phyloP scores from a whole-genome alignment of 37 sponge, comb jelly and placozoan species.

The Corticium candelabrum region DNA sequence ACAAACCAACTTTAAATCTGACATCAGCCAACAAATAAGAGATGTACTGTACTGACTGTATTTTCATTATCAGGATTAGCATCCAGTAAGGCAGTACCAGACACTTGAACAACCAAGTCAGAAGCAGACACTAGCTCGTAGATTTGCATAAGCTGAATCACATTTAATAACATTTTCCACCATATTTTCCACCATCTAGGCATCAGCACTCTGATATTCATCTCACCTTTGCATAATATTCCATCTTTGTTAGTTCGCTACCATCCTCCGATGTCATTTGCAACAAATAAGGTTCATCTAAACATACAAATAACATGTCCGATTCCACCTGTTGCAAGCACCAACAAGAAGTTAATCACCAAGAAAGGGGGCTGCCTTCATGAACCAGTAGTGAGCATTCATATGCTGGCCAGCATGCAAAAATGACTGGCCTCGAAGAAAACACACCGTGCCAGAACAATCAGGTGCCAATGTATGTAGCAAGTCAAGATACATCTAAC shows the following conservation, averaged over 20 bases:
- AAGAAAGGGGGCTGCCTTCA: not conserved
- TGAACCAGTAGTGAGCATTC: not conserved
- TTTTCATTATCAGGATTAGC: not conserved
- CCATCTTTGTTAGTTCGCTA: not conserved
- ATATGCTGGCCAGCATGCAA: not conserved
- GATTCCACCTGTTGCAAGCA: not conserved
- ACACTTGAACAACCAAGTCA: not conserved
- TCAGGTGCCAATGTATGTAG: not conserved
- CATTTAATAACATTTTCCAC: no score
- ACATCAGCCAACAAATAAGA: no score
- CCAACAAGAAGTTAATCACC: not conserved
- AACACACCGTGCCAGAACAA: not conserved
- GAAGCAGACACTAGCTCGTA: not conserved
- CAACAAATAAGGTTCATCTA: not conserved
- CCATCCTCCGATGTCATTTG: no score
- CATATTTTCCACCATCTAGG: no score
- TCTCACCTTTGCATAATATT: no score
- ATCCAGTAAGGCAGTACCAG: not conserved
- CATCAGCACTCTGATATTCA: constrained; percentile 1
- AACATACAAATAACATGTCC: not conserved
- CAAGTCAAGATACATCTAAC: not conserved
- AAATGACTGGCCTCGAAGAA: not conserved
- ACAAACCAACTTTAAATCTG: no score
- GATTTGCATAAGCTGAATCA: not conserved
- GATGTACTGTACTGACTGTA: not conserved